Evolutionary conservation across 2,888 invertebrate genomes (phyloP).

Genomic region (Ischnura elegans): DNA sequence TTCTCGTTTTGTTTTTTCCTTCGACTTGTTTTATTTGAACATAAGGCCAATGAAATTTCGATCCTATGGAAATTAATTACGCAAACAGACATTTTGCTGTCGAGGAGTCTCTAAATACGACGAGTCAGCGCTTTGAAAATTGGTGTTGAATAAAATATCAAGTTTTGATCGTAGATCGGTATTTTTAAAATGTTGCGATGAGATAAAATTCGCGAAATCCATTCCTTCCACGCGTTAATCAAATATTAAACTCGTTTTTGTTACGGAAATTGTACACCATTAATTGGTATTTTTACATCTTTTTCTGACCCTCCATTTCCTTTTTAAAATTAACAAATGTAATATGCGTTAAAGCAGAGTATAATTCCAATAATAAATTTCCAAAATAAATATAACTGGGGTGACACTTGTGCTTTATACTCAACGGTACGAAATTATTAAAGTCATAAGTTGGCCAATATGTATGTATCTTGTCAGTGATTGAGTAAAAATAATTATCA

Average conservation of each 20-base stretch:
- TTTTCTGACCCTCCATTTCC: background rate
- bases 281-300: background rate
- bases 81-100: background rate
- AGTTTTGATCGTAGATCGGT: background rate
- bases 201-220: background rate
- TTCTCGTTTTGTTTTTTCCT: background rate
- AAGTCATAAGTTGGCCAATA: no score
- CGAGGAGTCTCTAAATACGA: background rate
- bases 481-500: no score
- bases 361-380: background rate
- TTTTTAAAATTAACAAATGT: background rate
- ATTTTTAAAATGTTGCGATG: background rate
- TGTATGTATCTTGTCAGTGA: no score
- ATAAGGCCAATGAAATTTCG: background rate
- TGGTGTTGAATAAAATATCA: background rate
- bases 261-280: background rate
- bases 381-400: no score
- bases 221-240: conserved; percentile 12
- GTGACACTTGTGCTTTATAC: no score
- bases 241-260: conserved; percentile 25
- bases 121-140: background rate
- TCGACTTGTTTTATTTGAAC: background rate
- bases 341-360: background rate
- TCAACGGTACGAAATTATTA: no score
- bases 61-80: conserved; percentile 16